phyloP scores from a whole-genome alignment of 1,140 invertebrate species.

The Galleria mellonella region DNA sequence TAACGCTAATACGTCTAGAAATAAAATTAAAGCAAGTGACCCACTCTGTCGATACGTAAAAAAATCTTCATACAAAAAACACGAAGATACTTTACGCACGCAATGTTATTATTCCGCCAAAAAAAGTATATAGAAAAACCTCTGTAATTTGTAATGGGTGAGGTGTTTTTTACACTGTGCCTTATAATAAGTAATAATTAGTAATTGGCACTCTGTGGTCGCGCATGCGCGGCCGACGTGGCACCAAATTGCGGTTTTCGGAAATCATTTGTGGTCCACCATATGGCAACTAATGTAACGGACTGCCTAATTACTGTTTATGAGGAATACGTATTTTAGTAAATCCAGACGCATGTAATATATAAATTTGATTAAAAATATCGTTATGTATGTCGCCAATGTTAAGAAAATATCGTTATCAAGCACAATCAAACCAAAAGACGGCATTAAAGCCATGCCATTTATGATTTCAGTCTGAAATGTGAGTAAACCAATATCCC shows the following conservation, averaged over 20 bases:
- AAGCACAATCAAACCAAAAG: no score
- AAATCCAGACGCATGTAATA: no score
- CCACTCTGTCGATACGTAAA: no score
- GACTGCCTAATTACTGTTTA: slow-evolving; percentile 3
- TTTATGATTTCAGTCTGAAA: no score
- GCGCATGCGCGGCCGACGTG: slow-evolving; percentile 10
- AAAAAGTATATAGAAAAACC: background rate
- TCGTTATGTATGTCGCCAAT: no score
- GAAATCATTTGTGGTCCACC: slow-evolving; percentile 12
- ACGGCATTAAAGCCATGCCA: no score
- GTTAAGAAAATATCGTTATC: no score
- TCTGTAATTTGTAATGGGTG: slow-evolving; percentile 4
- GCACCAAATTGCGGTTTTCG: slow-evolving; percentile 14
- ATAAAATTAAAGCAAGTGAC: no score
- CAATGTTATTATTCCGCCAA: slow-evolving; percentile 4
- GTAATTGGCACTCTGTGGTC: slow-evolving; percentile 22
- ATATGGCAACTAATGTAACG: slow-evolving; percentile 27
- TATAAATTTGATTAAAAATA: no score
- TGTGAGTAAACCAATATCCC: no score
- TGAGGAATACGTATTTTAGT: background rate
- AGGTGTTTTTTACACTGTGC: slow-evolving; percentile 16
- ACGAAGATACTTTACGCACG: slow-evolving; percentile 4
- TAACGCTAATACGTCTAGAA: no score
- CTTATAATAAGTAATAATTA: slow-evolving; percentile 18
- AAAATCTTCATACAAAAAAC: background rate